Percentiles rank a stretch among this genome's conserved stretches.
Conservation (phyloP, 2,888 invertebrate species). For the Lasioglossum leucozonium region DNA sequence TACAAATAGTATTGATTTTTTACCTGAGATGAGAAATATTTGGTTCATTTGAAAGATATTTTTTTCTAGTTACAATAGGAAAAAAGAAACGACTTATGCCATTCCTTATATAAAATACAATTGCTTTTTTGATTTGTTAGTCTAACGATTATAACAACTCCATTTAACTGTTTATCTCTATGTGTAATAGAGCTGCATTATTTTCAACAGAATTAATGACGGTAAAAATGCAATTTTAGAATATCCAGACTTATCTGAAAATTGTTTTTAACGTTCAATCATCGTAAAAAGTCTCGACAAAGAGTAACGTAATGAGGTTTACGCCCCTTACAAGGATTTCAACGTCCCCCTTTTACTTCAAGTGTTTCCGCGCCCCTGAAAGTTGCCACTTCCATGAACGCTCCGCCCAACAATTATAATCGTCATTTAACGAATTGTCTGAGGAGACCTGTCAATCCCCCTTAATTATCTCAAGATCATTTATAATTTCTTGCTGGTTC, state of each 20-base stretch:
- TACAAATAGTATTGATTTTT: too few relatives aligned
- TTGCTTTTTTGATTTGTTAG: too few relatives aligned
- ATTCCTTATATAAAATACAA: too few relatives aligned
- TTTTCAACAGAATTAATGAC: neutral
- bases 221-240: neutral
- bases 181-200: too few relatives aligned
- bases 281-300: slow-evolving; percentile 58
- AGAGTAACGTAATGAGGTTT: slow-evolving; percentile 77
- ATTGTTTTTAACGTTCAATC: slow-evolving; percentile 1
- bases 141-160: too few relatives aligned
- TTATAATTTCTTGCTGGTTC: neutral
- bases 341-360: slow-evolving; percentile 51
- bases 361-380: slow-evolving; percentile 55
- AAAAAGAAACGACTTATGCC: too few relatives aligned
- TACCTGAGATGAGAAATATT: too few relatives aligned
- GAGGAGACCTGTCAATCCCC: slow-evolving; percentile 15
- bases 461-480: slow-evolving; percentile 35
- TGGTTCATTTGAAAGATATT: too few relatives aligned
- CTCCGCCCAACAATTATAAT: slow-evolving; percentile 68
- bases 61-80: too few relatives aligned
- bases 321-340: slow-evolving; percentile 72
- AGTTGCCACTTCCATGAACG: slow-evolving; percentile 45
- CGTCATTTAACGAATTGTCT: slow-evolving; percentile 59
- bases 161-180: too few relatives aligned
- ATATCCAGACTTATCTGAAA: neutral